phyloP scores from a whole-genome alignment of 2,113 vertebrate species.

The Baryphthengus martii region DNA sequence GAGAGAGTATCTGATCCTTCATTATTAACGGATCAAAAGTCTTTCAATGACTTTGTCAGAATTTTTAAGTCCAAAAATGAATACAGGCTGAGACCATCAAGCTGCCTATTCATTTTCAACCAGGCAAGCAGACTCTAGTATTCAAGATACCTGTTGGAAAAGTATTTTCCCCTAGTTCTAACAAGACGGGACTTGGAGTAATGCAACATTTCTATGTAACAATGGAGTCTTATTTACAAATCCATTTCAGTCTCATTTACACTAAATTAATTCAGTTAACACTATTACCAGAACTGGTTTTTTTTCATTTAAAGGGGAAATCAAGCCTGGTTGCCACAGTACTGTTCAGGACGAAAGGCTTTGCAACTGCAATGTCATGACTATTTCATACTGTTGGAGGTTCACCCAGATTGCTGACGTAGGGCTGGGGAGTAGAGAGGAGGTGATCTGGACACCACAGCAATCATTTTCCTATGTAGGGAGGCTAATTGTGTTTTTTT shows the following conservation, averaged over 20 bases:
- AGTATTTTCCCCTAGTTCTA: background rate
- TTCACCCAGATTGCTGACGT: background rate
- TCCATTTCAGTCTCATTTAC: background rate
- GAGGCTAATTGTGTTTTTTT: background rate
- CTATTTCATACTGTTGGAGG: background rate
- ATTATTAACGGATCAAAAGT: conserved; percentile 15
- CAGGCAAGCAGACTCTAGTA: background rate
- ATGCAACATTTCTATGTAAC: background rate
- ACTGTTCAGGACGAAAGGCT: background rate
- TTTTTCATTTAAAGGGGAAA: background rate
- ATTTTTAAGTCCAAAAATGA: background rate
- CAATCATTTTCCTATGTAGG: background rate
- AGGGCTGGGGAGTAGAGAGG: background rate
- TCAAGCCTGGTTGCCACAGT: background rate
- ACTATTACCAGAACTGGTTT: background rate
- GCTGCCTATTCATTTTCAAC: background rate
- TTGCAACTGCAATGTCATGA: background rate
- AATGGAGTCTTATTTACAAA: background rate
- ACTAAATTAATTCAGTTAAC: background rate
- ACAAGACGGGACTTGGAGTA: background rate
- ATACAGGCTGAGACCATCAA: background rate
- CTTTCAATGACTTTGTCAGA: background rate
- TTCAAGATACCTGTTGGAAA: background rate
- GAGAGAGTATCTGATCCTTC: background rate
- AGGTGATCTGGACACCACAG: background rate